These are phyloP conservation scores for Patella ulyssiponensis DNA, from an alignment of 2,888 invertebrate species.

Conservation along the genomic window DNA sequence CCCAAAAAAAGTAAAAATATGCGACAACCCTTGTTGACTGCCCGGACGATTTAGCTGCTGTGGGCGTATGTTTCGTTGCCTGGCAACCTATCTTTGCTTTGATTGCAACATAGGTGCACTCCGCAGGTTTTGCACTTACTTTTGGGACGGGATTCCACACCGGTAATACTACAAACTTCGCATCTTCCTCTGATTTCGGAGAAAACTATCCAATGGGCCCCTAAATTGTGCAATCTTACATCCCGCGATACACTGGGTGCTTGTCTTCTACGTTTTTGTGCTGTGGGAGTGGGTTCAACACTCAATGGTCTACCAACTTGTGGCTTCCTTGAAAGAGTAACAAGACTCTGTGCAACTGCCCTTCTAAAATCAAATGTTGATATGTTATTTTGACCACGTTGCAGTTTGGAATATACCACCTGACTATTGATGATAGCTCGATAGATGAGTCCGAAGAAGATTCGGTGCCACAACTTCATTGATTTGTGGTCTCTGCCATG, in stretches of 20 bases:
- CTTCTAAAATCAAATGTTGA: neutral
- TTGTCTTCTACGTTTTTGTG: neutral
- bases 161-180: neutral
- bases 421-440: neutral
- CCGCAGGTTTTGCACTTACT: neutral
- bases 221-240: neutral
- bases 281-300: neutral
- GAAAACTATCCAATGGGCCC: neutral
- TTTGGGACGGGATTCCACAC: slow-evolving; percentile 1
- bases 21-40: no score
- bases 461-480: no score
- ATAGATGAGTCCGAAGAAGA: no score
- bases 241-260: neutral
- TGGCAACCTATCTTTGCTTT: no score
- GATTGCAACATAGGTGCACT: neutral
- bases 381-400: neutral
- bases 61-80: no score
- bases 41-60: no score
- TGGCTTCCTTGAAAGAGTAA: slow-evolving; percentile 5
- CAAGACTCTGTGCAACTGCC: neutral
- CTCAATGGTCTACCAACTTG: neutral
- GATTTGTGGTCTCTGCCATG: neutral
- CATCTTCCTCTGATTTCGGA: slow-evolving; percentile 2
- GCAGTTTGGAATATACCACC: neutral
- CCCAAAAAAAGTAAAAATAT: no score